Base-by-base conservation (phyloP, 2,888 invertebrate species). In the Nomada ruficornis region DNA sequence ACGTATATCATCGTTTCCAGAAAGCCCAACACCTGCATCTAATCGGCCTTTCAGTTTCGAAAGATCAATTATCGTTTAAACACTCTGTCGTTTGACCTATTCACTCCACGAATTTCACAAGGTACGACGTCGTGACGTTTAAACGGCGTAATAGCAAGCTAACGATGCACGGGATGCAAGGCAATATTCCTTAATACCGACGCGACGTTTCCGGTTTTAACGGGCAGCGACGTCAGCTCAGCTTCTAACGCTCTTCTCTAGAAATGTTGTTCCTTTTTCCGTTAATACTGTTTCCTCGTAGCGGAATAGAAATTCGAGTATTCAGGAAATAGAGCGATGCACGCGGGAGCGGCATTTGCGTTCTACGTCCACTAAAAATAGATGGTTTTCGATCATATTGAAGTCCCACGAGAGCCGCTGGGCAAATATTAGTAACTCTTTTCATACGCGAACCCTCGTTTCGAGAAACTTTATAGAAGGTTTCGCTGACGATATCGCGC, bases 351-450 rank as follows among this genome's bases (percentile, higher is more conserved):
- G 26, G 26, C 26, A 26, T 26, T 26, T 26, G 26, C 52, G 60
- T 44, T 57, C n/a, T 60, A 55, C 57, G 50, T 15, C 36, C 52
- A 36, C 52, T 29, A 63, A 67, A 77, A 82, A 82, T 70, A 74
- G 77, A 36, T 15, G 13, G n/a, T 63, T 60, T 36, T 72, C 82
- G 82, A 82, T 82, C 55, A 54, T 55, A 77, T 77, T 67, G 77
- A 77, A 67, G 23, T 57, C 62, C 36, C 73, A 13, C 15, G 47
- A 18, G 69, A 83, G 63, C 60, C 44, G 52, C 26, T 76, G 36
- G 64, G 64, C 55, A 83, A 83, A 83, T 65, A 79, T 83, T 83
- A 83, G 79, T 74, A 71, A 82, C 63, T 68, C 60, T 9, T 65
- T 74, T 77, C 50, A 59, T 52, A 59, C 59, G 44, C 75, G 59